These are phyloP conservation scores for Acanthoscelides obtectus DNA, from an alignment of 2,888 invertebrate species.

Conservation along the genomic window DNA sequence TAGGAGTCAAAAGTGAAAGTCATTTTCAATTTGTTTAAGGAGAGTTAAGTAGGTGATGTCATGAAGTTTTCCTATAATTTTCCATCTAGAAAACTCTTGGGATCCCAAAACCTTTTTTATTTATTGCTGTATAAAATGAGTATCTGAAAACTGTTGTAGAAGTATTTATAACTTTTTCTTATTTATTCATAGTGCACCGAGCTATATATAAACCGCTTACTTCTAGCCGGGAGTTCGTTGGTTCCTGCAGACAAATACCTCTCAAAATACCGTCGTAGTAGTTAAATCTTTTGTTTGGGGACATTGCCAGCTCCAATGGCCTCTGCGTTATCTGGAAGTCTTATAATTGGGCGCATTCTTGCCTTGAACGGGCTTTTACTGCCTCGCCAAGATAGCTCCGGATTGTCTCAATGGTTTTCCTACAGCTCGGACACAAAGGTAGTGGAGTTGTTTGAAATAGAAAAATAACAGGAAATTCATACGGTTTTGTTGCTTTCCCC, in stretches of 20 bases:
- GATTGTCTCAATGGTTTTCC: neutral
- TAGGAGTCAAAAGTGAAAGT: too few relatives aligned
- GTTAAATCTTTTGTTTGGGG: constrained; percentile 1
- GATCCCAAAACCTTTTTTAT: too few relatives aligned
- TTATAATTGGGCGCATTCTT: constrained; percentile 26
- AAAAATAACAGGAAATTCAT: neutral
- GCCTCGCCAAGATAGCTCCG: neutral
- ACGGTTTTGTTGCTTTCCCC: neutral
- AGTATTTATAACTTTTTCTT: too few relatives aligned
- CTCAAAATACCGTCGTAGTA: neutral
- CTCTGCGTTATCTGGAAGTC: constrained; percentile 20
- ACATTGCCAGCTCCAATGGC: constrained; percentile 17
- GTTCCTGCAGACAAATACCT: neutral
- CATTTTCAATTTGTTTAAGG: too few relatives aligned
- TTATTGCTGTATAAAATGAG: too few relatives aligned
- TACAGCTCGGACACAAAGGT: neutral
- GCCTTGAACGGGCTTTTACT: constrained; percentile 14
- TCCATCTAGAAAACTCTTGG: too few relatives aligned
- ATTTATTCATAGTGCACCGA: too few relatives aligned
- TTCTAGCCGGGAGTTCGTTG: neutral
- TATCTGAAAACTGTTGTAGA: too few relatives aligned
- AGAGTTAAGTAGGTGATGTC: too few relatives aligned
- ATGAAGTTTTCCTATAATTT: too few relatives aligned
- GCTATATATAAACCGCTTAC: too few relatives aligned
- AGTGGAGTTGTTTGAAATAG: neutral